Base-by-base conservation (phyloP, 2,797 vertebrate genomes). In the Poeciliopsis gracilis region DNA sequence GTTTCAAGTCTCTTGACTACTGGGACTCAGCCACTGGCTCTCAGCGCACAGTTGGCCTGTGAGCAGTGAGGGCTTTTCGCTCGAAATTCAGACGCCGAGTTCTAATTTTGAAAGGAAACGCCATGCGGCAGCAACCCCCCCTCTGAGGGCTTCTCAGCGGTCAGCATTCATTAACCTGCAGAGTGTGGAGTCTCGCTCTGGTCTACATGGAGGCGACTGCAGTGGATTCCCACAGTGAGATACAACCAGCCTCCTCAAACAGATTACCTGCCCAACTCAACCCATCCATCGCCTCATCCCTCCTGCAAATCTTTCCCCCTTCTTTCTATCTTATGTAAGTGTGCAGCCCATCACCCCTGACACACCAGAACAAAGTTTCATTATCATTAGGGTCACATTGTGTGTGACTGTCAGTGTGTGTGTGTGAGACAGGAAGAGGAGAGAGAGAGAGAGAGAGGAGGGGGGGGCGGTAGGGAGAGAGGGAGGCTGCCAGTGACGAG, bases 301-400 rank as follows among this genome's bases (percentile, higher is more conserved):
- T 66, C 16, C n/a, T 75, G 55, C 9, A 80, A 80, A 86, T 73
- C 47, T 79, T 76, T 61, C 30, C 77, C 16, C 66, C 70, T 73
- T 66, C 75, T 73, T 55, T n/a, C 70, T 73, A 16, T 84, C 80
- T 89, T 86, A 89, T 86, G 51, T 89, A 84, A 87, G 83, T 59
- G 77, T 78, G 73, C 81, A 88, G 77, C 84, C 77, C 71, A 77
- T 78, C 75, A 80, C 79, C 72, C 66, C 66, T 86, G 82, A 82
- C 83, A 84, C 15, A 66, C 74, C 8, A 16, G 15, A 16, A 61
- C 73, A 87, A 90, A 90, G 63, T 91, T 90, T 88, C 88, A 88
- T 88, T 91, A 87, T 83, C 86, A 88, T 88, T 88, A 84, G 87
- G 86, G 88, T 91, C 89, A 85, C 82, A 55, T 73, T 77, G 84